Evolutionary conservation across 2,797 vertebrate species (phyloP).

Genomic region (Myiotriccus ornatus): DNA sequence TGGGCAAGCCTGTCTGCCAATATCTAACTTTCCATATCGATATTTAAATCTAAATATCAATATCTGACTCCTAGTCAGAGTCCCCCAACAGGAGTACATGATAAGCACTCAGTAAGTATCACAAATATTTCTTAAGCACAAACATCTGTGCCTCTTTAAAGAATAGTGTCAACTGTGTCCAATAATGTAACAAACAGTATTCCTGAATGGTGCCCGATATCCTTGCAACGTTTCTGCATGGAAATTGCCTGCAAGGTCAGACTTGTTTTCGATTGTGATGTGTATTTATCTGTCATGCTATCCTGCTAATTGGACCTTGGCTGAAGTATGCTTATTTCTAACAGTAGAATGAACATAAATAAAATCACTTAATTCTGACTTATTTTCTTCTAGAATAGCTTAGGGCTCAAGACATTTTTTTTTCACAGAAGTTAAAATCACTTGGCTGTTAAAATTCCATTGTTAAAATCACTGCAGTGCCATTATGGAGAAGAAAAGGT

Average conservation of each 20-base stretch:
- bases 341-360: not conserved
- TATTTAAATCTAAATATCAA: not conserved
- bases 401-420: not conserved
- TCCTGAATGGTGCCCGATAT: not conserved
- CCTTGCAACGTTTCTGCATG: not conserved
- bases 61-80: not conserved
- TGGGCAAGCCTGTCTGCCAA: not conserved
- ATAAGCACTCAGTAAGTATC: not conserved
- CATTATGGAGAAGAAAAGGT: not conserved
- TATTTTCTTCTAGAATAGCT: not conserved
- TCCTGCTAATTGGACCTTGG: not conserved
- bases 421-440: not conserved
- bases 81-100: not conserved
- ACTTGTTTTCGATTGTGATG: not conserved
- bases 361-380: not conserved
- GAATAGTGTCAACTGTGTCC: not conserved
- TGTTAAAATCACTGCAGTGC: not conserved
- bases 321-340: not conserved
- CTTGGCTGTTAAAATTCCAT: not conserved
- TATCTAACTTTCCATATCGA: not conserved
- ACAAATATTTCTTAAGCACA: not conserved
- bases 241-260: not conserved
- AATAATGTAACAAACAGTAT: not conserved
- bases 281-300: not conserved
- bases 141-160: not conserved